A percentile compares a stretch with the other conserved stretches of the same genome.
These are phyloP conservation scores for Sympetrum striolatum DNA, from an alignment of 2,888 invertebrate genomes.

Conservation along the genomic window DNA sequence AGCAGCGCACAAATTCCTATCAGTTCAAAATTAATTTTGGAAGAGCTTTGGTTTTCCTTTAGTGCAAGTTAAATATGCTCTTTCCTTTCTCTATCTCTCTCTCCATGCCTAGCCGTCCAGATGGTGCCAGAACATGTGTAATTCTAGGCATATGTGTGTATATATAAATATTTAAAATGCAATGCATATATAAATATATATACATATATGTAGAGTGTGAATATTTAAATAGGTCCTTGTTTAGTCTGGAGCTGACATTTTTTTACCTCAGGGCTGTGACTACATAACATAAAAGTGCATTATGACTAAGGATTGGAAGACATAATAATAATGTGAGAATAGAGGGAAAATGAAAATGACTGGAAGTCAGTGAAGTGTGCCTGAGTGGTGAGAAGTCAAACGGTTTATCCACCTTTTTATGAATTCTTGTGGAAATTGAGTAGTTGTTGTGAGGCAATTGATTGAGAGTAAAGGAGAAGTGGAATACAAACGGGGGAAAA, in stretches of 20 bases:
- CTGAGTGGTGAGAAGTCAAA: conserved; percentile 28
- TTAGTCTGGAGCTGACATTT: conserved; percentile 43
- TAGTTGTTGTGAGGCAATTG: conserved; percentile 13
- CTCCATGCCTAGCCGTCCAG: conserved; percentile 41
- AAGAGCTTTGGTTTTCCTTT: conserved; percentile 3
- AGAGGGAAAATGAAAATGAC: background rate
- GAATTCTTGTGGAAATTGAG: conserved; percentile 31
- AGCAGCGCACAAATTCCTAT: conserved; percentile 36
- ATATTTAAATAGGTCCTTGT: conserved; percentile 27
- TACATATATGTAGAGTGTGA: conserved; percentile 36
- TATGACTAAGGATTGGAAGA: conserved; percentile 33
- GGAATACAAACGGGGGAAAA: background rate
- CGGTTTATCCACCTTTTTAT: conserved; percentile 18
- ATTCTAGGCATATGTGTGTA: conserved; percentile 37
- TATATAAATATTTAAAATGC: conserved; percentile 35
- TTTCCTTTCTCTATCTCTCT: conserved; percentile 1
- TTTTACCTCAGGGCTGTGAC: conserved; percentile 43
- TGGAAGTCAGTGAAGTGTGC: conserved; percentile 30
- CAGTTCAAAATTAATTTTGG: background rate
- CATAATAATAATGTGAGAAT: background rate
- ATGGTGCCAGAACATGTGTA: conserved; percentile 42
- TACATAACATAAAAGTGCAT: conserved; percentile 42
- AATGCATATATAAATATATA: conserved; percentile 24
- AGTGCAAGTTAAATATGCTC: conserved; percentile 26
- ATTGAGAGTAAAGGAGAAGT: conserved; percentile 19